A percentile compares a stretch with the other conserved stretches of the same genome.
Conservation (phyloP, 2,797 vertebrate species). For the Bradypus variegatus region DNA sequence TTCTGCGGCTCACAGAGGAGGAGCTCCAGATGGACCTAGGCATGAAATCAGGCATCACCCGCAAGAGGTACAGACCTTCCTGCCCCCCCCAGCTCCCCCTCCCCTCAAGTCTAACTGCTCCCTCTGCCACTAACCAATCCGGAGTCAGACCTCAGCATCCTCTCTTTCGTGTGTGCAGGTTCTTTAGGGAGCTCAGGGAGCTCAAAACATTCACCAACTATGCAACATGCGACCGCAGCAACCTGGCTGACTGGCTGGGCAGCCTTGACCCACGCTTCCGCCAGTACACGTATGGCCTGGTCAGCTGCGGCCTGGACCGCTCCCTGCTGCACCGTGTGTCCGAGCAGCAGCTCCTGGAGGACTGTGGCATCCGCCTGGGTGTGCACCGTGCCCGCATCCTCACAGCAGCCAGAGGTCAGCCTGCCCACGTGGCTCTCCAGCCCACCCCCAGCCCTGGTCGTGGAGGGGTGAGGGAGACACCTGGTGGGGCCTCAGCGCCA, state of each 20-base stretch:
- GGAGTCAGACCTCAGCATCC: background rate
- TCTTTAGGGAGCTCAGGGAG: constrained; percentile 89
- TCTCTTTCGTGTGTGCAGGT: constrained; percentile 73
- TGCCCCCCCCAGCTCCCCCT: accelerated
- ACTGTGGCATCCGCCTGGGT: constrained; percentile 84
- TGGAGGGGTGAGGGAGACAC: accelerated
- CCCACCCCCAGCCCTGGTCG: accelerated
- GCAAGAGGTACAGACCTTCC: constrained; percentile 80
- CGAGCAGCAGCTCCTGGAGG: constrained; percentile 88
- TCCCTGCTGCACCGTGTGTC: constrained; percentile 83
- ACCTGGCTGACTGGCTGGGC: constrained; percentile 92
- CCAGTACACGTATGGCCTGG: constrained; percentile 94
- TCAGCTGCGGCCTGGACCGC: constrained; percentile 88
- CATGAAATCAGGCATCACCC: constrained; percentile 84
- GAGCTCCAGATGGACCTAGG: constrained; percentile 85
- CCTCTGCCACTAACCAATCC: background rate
- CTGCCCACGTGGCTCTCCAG: accelerated
- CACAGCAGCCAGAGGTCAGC: constrained; percentile 74
- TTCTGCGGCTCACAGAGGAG: constrained; percentile 87
- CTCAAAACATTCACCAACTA: constrained; percentile 96
- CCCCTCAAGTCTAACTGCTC: background rate
- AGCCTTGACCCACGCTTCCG: constrained; percentile 88
- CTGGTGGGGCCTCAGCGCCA: accelerated
- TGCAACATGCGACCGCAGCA: constrained; percentile 94
- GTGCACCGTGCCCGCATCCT: constrained; percentile 92